These are phyloP conservation scores for Schrankia costaestrigalis DNA, from an alignment of 2,888 invertebrate species.

Conservation along the genomic window DNA sequence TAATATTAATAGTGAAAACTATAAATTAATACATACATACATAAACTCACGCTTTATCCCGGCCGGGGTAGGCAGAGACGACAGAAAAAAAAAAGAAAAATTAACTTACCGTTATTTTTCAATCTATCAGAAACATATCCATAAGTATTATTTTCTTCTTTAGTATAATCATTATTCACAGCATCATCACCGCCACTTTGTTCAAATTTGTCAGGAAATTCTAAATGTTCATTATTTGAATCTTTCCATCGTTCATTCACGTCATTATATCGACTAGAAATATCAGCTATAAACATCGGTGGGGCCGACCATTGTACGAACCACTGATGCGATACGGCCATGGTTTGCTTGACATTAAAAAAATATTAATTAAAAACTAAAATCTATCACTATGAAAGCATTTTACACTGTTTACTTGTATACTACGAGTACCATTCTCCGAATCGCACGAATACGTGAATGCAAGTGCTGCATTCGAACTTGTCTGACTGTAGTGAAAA, in stretches of 20 bases:
- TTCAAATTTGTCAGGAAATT: constrained; percentile 21
- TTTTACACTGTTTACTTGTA: constrained; percentile 13
- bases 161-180: constrained; percentile 15
- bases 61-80: too few species aligned
- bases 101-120: constrained; percentile 36
- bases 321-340: constrained; percentile 77
- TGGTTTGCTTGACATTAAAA: constrained; percentile 40
- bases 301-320: constrained; percentile 74
- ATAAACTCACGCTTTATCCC: too few species aligned
- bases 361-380: constrained; percentile 24
- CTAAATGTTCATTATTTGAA: constrained; percentile 26
- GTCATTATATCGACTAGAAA: constrained; percentile 52
- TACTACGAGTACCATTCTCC: constrained; percentile 20
- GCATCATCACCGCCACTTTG: constrained; percentile 26
- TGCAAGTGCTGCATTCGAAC: constrained; percentile 40
- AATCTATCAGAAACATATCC: constrained; percentile 18
- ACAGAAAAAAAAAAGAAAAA: constrained; percentile 1
- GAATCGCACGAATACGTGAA: constrained; percentile 54
- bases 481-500: constrained; percentile 42
- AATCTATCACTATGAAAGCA: constrained; percentile 40
- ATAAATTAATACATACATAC: too few species aligned
- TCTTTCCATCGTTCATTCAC: constrained; percentile 50
- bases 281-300: constrained; percentile 55
- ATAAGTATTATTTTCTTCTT: constrained; percentile 18
- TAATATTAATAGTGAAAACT: too few species aligned